Conservation (phyloP, 2,113 vertebrate species). For the Dicaeum eximium region DNA sequence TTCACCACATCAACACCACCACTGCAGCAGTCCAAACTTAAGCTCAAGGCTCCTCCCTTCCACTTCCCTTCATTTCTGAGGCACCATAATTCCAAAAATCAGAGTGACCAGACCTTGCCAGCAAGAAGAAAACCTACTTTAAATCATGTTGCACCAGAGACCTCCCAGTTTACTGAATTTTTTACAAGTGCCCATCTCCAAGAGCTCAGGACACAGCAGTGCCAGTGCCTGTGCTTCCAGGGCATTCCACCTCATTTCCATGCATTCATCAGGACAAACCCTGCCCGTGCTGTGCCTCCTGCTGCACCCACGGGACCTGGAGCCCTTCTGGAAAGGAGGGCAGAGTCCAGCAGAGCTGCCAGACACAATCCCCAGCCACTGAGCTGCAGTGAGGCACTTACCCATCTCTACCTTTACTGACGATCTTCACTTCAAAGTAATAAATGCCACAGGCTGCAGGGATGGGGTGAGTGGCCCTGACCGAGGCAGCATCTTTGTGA, state of each 20-base stretch:
- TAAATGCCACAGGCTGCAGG: constrained; percentile 98
- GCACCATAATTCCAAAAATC: background rate
- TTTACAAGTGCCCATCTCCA: background rate
- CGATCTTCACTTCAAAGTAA: constrained; percentile 99
- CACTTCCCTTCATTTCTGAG: background rate
- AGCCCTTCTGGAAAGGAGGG: background rate
- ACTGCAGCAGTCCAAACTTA: background rate
- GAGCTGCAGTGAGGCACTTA: constrained; percentile 67
- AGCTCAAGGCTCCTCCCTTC: background rate
- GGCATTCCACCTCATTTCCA: background rate
- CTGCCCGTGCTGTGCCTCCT: background rate
- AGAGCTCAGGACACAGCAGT: background rate
- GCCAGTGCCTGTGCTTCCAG: background rate
- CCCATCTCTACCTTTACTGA: constrained; percentile 99
- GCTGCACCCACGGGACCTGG: background rate
- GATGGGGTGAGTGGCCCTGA: constrained; percentile 94
- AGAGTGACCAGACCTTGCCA: background rate
- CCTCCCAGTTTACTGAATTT: background rate
- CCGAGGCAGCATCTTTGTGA: constrained; percentile 97
- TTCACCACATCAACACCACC: background rate
- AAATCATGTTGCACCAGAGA: fast-evolving
- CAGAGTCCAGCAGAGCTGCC: background rate
- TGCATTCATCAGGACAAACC: background rate
- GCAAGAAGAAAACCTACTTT: background rate
- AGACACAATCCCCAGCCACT: background rate